phyloP scores from a whole-genome alignment of 2,888 invertebrate genomes.

The Sminthurinus aureus region DNA sequence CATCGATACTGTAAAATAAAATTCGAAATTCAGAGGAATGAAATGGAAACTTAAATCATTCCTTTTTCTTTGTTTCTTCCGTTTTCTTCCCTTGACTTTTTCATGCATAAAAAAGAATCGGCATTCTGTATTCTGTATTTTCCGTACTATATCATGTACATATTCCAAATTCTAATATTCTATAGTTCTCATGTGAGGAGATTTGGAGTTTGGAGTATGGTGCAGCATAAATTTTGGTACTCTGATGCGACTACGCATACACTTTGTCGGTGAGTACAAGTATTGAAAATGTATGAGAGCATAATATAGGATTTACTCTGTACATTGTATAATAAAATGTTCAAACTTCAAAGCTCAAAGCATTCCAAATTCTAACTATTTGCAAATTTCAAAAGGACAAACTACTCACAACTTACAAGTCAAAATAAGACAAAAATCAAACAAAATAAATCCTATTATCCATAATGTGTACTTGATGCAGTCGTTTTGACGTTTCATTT shows the following conservation, averaged over 20 bases:
- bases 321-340: too few species aligned
- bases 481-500: too few species aligned
- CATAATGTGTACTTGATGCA: too few species aligned
- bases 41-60: slow-evolving; percentile 24
- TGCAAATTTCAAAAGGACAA: too few species aligned
- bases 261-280: slow-evolving; percentile 11
- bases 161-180: too few species aligned
- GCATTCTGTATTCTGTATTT: neutral
- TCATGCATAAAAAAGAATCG: neutral
- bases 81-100: neutral
- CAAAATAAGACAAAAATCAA: too few species aligned
- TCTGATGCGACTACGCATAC: slow-evolving; percentile 28
- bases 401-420: too few species aligned
- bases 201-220: neutral
- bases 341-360: too few species aligned
- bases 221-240: slow-evolving; percentile 20
- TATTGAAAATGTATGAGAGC: slow-evolving; percentile 24
- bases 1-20: slow-evolving; percentile 22
- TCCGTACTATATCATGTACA: too few species aligned
- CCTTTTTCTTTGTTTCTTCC: slow-evolving; percentile 12
- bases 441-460: too few species aligned
- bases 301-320: neutral
- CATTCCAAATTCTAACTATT: too few species aligned
- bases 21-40: slow-evolving; percentile 4
- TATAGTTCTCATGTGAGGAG: neutral